Base-by-base conservation (phyloP, 2,113 vertebrate species). In the Catagonus wagneri region DNA sequence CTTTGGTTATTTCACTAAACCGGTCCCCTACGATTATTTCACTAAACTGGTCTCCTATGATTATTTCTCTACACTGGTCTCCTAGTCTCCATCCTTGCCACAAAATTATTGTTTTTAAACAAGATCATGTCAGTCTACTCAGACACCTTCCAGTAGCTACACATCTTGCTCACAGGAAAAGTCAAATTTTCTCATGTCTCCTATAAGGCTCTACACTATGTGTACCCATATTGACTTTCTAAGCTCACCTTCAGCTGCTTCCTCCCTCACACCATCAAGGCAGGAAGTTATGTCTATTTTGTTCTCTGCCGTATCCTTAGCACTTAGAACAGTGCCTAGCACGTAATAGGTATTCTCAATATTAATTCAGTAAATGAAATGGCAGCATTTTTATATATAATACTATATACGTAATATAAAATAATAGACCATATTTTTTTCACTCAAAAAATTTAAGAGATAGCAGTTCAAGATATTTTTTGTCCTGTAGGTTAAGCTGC, bases 261-360 rank as follows among this genome's bases (percentile, higher is more conserved):
- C 83, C 20, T 58, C 34, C 50, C 56, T 78, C 54, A 94, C 29
- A 32, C 72, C 44, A 78, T 50, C 36, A 44, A 27, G 60, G 75
- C 68, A 91, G 22, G 27, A 74, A 76, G 75, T 27, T 91, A 4
- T 85, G 36, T 68, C 68, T 92, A 6, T 83, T 90, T 94, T 83
- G 27, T 66, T 94, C 68, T 23, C 52, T 44, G 23, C 52, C 63
- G 0, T 61, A 84, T 80, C 50, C 9, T 90, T 58, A 74, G 29
- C 16, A 36, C 44, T 63, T 91, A 69, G 17, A 69, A 68, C n/a
- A 90, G 34, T 56, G 22, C 61, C 44, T 60, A 27, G 29, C 11
- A 27, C 34, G 39, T 25, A 75, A 23, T 39, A 81, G 39, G 50
- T 68, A 39, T 25, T 61, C 25, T 81, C 52, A 87, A 69, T 83